Percentiles rank a stretch among this genome's conserved stretches.
Evolutionary conservation across 1,140 invertebrate species (phyloP).

Genomic region (Pachypsylla venusta): DNA sequence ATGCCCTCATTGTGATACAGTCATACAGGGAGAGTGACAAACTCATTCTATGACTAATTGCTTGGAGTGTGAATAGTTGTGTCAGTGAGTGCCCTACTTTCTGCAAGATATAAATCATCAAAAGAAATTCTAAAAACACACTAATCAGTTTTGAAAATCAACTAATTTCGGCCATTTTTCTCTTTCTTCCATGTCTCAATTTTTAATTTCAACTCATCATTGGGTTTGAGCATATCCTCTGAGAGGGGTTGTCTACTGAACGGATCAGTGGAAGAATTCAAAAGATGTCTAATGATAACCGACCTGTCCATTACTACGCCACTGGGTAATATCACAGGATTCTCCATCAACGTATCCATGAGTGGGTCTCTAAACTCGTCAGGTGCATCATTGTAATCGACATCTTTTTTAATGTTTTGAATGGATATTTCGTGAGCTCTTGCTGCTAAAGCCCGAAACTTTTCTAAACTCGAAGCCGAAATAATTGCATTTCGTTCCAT

Average conservation of each 20-base stretch:
- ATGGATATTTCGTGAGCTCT: constrained; percentile 64
- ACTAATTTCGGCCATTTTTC: no score
- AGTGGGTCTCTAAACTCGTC: constrained; percentile 95
- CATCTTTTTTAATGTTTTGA: constrained; percentile 69
- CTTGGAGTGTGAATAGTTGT: no score
- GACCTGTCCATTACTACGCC: constrained; percentile 91
- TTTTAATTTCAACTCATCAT: constrained; percentile 60
- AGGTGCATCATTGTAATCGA: constrained; percentile 89
- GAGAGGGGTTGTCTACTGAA: constrained; percentile 88
- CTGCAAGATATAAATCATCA: no score
- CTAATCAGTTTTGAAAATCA: no score
- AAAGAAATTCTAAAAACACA: no score
- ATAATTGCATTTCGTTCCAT: constrained; percentile 71
- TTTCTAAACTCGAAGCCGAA: constrained; percentile 61
- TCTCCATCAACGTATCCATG: constrained; percentile 95
- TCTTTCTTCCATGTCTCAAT: constrained; percentile 64
- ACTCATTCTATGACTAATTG: no score
- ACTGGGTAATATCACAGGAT: constrained; percentile 85
- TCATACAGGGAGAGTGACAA: no score
- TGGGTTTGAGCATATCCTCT: constrained; percentile 68
- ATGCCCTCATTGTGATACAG: no score
- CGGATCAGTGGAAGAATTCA: constrained; percentile 92
- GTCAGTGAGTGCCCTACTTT: no score
- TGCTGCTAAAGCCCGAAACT: constrained; percentile 62
- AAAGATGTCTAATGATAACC: constrained; percentile 82